Base-by-base conservation (phyloP, 1,140 invertebrate species). In the Teleopsis dalmanni region DNA sequence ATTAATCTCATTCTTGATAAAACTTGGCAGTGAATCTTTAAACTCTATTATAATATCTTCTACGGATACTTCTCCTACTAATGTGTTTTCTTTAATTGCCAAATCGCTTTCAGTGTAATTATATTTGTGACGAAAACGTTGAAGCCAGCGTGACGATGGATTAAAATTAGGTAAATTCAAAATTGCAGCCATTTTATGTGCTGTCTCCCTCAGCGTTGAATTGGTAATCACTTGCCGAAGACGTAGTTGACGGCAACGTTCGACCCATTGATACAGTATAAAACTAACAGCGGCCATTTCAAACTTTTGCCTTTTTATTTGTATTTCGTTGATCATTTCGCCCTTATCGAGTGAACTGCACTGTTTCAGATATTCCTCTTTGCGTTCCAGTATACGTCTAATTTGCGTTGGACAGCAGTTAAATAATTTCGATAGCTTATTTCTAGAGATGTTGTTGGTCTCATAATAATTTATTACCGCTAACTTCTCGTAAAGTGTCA, bases 231-330 rank as follows among this genome's bases (percentile, higher is more conserved):
- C 57, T 0, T 54, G 51, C 13, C 47, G 48, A 1, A 67, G 41
- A 1, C 46, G 55, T 22, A 67, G 40, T 18, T 61, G 56, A 1
- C 58, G 57, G 44, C 58, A 61, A 3, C 64, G 57, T 25, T 67
- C 58, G 21, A 67, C 64, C 64, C 64, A 67, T 11, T 67, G 59
- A 29, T 65, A 60, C 0, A 67, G 48, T 0, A 67, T 57, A 33
- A 67, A 67, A 47, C 64, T 65, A 26, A 67, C 65, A 41, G 64
- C 61, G 37, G 58, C 67, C 64, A 67, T 67, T 52, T 67, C 64
- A 11, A 67, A 67, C 48, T 67, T 67, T 21, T 64, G 58, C 2
- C 64, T 61, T 50, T 67, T 67, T 16, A 61, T 58, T 23, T 64
- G 62, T 64, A 67, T 67, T 40, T 67, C 64, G 29, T 67, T 64